These are phyloP conservation scores for Drosophila algonquin DNA, from an alignment of 2,888 invertebrate genomes.

Conservation along the genomic window DNA sequence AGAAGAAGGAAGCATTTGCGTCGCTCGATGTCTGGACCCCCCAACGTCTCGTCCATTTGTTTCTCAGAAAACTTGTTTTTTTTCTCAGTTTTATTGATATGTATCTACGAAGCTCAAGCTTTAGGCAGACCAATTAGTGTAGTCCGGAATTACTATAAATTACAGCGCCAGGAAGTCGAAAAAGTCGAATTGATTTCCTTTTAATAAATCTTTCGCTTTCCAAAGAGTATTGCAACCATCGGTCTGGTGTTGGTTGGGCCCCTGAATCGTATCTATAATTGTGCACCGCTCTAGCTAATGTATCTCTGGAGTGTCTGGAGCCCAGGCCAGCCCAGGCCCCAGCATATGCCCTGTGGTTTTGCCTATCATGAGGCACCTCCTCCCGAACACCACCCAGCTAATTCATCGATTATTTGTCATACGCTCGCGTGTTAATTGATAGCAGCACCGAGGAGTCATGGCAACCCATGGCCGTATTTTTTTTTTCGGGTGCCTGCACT, in stretches of 20 bases:
- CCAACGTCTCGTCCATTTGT: background rate
- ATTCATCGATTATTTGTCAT: slow-evolving; percentile 70
- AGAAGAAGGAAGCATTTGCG: background rate
- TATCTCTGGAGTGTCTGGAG: background rate
- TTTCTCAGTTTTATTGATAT: background rate
- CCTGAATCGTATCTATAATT: slow-evolving; percentile 41
- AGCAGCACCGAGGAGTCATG: slow-evolving; percentile 57
- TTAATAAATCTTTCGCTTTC: slow-evolving; percentile 20
- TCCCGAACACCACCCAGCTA: slow-evolving; percentile 7
- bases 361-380: slow-evolving; percentile 12
- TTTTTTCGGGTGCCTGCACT: slow-evolving; percentile 34
- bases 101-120: background rate
- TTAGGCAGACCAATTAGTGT: background rate
- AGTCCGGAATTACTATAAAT: background rate
- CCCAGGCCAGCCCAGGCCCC: slow-evolving; percentile 6
- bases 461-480: slow-evolving; percentile 51
- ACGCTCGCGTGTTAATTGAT: slow-evolving; percentile 74
- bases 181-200: slow-evolving; percentile 28
- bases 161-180: background rate
- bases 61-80: background rate
- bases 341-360: slow-evolving; percentile 39
- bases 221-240: background rate
- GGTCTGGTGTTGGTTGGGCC: background rate
- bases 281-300: slow-evolving; percentile 33
- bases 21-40: background rate